Percentiles rank a stretch among this genome's conserved stretches.
phyloP scores from a whole-genome alignment of 2,797 vertebrate species.

The Cossypha heuglini region DNA sequence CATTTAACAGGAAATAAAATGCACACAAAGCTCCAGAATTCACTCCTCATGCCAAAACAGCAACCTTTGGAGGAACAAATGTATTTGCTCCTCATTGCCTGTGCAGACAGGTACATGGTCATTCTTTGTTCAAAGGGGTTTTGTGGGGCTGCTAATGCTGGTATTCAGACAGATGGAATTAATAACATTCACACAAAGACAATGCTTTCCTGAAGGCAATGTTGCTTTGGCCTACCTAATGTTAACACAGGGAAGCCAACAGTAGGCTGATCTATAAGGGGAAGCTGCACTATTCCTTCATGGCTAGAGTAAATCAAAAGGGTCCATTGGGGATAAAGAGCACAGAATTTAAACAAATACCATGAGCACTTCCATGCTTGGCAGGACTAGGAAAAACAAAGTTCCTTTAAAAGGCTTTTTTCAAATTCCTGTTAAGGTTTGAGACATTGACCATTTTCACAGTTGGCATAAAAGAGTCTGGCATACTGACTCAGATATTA shows the following conservation, averaged over 20 bases:
- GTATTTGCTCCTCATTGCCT: background rate
- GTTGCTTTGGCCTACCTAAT: background rate
- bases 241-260: background rate
- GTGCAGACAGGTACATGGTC: background rate
- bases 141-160: background rate
- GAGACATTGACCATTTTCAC: background rate
- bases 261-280: background rate
- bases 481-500: background rate
- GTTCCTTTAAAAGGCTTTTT: background rate
- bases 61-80: background rate
- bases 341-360: background rate
- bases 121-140: background rate
- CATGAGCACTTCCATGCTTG: background rate
- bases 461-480: background rate
- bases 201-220: background rate
- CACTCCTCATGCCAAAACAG: background rate
- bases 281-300: background rate
- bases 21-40: background rate
- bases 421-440: background rate
- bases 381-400: background rate
- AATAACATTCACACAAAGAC: background rate
- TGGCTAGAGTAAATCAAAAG: background rate
- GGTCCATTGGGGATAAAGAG: rapidly evolving
- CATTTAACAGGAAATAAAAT: background rate
- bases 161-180: background rate